phyloP scores from a whole-genome alignment of 2,888 invertebrate species.

The Ditula angustiorana region DNA sequence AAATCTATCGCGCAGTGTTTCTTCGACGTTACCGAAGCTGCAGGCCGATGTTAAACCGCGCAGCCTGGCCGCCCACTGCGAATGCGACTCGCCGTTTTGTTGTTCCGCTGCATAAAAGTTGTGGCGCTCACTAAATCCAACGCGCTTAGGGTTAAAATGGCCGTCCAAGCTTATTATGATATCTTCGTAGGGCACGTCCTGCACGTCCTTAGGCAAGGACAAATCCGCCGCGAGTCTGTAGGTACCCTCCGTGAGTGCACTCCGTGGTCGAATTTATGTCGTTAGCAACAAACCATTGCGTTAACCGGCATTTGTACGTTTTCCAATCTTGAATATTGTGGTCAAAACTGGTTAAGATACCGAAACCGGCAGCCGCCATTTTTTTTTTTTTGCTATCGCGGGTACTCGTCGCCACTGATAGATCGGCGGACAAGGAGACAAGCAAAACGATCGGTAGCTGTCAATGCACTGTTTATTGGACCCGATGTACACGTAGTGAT shows the following conservation, averaged over 20 bases:
- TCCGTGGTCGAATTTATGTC: background rate
- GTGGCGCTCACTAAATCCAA: conserved; percentile 1
- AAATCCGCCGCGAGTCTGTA: conserved; percentile 42
- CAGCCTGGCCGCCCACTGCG: conserved; percentile 23
- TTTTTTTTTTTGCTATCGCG: background rate
- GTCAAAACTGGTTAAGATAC: conserved; percentile 33
- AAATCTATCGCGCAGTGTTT: background rate
- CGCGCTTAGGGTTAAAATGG: background rate
- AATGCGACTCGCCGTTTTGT: conserved; percentile 11
- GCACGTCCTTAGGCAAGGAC: conserved; percentile 38
- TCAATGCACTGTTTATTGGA: no score
- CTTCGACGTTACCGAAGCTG: background rate
- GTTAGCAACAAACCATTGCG: conserved; percentile 8
- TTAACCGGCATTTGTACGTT: conserved; percentile 37
- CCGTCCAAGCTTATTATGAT: conserved; percentile 5
- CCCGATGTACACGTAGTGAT: no score
- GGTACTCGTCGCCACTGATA: background rate
- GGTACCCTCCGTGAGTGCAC: conserved; percentile 42
- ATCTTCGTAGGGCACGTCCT: conserved; percentile 41
- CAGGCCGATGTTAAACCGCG: conserved; percentile 9
- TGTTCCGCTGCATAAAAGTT: no score
- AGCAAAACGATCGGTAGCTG: no score
- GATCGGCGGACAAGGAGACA: background rate
- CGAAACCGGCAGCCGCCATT: background rate
- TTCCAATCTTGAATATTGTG: conserved; percentile 40